phyloP scores from a whole-genome alignment of 2,113 vertebrate genomes.

The Rhabdornis inornatus region DNA sequence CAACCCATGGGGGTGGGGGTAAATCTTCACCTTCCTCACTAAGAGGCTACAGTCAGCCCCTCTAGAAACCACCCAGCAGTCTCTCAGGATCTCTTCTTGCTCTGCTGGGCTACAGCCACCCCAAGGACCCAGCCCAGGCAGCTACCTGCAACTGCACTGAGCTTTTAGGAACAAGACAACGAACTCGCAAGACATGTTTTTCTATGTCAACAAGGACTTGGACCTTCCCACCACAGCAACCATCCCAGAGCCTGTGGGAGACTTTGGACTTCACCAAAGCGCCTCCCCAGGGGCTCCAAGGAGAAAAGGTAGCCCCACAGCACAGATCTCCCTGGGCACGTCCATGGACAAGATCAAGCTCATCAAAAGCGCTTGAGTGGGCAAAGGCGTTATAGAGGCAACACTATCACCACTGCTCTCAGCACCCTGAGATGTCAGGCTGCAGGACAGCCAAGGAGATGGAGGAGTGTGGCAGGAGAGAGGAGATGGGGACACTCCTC shows the following conservation, averaged over 20 bases:
- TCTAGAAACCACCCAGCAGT: neutral
- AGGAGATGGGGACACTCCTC: neutral
- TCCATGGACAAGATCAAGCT: neutral
- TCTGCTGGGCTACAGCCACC: neutral
- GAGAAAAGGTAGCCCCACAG: neutral
- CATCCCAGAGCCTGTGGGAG: neutral
- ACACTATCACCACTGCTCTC: neutral
- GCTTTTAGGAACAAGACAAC: slow-evolving; percentile 1
- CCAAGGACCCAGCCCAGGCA: neutral
- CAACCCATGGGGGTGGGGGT: neutral
- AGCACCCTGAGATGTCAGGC: neutral
- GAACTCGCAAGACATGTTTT: slow-evolving; percentile 18
- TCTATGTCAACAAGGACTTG: slow-evolving; percentile 56
- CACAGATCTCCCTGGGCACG: neutral
- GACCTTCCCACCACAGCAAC: neutral
- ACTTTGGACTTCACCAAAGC: slow-evolving; percentile 14
- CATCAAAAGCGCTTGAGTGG: neutral
- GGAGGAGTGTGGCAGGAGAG: neutral
- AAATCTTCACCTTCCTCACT: neutral
- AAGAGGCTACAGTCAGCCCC: neutral
- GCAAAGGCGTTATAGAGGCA: fast-evolving
- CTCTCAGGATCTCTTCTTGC: neutral
- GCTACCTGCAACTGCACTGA: neutral
- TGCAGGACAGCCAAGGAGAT: neutral
- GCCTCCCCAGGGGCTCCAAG: neutral